Base-by-base conservation (phyloP, 2,113 vertebrate genomes). In the Calyptommatus sinebrachiatus region DNA sequence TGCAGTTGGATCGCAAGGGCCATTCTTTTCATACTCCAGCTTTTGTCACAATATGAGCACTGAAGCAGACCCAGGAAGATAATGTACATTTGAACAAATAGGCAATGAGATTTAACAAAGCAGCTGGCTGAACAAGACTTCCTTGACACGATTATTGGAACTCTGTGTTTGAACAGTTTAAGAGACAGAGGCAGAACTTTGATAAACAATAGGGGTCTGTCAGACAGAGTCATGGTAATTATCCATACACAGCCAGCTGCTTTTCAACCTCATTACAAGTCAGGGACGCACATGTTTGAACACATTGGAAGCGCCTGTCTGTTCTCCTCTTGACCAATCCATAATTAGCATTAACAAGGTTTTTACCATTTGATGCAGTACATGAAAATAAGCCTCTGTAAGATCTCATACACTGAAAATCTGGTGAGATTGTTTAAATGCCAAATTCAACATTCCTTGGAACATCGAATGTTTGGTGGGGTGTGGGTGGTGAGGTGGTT, bases 211-310 rank as follows among this genome's bases (percentile, higher is more conserved):
- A 77, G 79, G 66, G 50, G 28, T 73, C 79, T 78, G 76, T 73
- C 85, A 81, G 48, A 79, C 57, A 20, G 46, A 86, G 88, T 89
- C 84, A 78, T 41, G 80, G 86, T 80, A 89, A 89, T 89, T 90
- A 87, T 86, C 80, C 78, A 82, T 76, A 80, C 69, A 84, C 81
- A 87, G 78, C 73, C 57, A 60, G 41, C 20, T 71, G 62, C 70
- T 84, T 91, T 89, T 84, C 62, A 80, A 77, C 72, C 60, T 73
- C 7, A 8, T 80, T 79, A 72, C 48, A 69, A 86, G 60, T 87
- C 85, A 76, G 10, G 28, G 70, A 29, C 50, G 66, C 29, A 53
- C 50, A 24, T 1, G 2, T 82, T 88, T 60, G 63, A 89, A 82
- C 22, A 45, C 21, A 87, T 78, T 79, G 57, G 28, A 79, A 83